Percentiles rank a stretch among this genome's conserved stretches.
phyloP scores from a whole-genome alignment of 2,797 vertebrate species.

The Acanthornis magna region DNA sequence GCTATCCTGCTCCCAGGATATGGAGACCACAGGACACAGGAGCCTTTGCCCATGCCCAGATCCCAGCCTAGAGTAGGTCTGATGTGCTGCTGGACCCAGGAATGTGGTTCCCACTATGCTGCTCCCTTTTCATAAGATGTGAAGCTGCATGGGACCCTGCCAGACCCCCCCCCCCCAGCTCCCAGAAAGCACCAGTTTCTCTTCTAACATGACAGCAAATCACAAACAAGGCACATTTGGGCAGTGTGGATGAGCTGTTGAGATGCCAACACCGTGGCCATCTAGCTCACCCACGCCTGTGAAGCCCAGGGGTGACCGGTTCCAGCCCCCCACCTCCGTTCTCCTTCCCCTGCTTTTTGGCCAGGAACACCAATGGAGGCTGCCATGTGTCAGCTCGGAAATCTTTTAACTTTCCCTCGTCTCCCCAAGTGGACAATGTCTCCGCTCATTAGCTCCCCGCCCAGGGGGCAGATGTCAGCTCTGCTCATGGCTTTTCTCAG shows the following conservation, averaged over 20 bases:
- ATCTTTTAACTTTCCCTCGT: background rate
- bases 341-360: background rate
- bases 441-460: constrained; percentile 14
- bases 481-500: constrained; percentile 36
- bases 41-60: background rate
- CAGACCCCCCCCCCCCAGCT: background rate
- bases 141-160: accelerated
- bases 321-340: accelerated
- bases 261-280: accelerated
- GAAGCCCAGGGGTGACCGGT: accelerated
- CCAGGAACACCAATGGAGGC: background rate
- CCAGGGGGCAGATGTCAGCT: constrained; percentile 47
- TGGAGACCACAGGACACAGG: accelerated
- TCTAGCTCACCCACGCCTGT: background rate
- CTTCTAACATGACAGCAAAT: background rate
- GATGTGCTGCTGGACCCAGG: background rate
- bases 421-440: constrained; percentile 53
- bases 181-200: background rate
- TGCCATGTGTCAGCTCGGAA: constrained; percentile 26
- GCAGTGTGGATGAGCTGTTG: background rate
- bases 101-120: accelerated
- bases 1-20: background rate
- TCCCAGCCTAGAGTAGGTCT: background rate
- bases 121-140: background rate
- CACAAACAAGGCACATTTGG: background rate